A percentile compares a stretch with the other conserved stretches of the same genome.
Evolutionary conservation across 92 coral and sea anemone species (phyloP).

Genomic region (Palythoa caribaeorum): DNA sequence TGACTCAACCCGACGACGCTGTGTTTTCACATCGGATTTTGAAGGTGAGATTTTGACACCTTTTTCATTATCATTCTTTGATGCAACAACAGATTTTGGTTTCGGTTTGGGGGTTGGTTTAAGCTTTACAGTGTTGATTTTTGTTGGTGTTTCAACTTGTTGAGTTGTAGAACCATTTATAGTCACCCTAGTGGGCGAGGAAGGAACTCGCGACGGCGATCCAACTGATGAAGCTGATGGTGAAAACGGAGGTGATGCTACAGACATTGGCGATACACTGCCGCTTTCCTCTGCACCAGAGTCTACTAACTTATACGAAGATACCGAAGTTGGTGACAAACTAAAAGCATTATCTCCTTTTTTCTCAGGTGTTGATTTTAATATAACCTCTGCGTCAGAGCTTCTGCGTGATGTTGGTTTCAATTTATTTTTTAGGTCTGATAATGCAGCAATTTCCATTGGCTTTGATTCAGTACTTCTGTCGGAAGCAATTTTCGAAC

Average conservation of each 20-base stretch:
- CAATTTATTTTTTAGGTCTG: neutral
- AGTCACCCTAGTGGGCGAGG: slow-evolving; percentile 37
- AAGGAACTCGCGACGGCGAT: neutral
- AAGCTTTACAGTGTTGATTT: neutral
- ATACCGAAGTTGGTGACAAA: slow-evolving; percentile 12
- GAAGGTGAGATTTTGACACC: neutral
- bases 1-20: slow-evolving; percentile 21
- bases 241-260: neutral
- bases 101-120: slow-evolving; percentile 36
- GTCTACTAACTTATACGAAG: slow-evolving; percentile 20
- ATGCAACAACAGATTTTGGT: slow-evolving; percentile 1
- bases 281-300: slow-evolving; percentile 8
- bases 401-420: neutral
- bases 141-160: slow-evolving; percentile 20
- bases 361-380: slow-evolving; percentile 30
- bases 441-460: neutral
- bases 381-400: slow-evolving; percentile 14
- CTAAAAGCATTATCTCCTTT: neutral
- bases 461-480: slow-evolving; percentile 14
- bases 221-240: neutral
- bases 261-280: neutral
- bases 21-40: neutral
- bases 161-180: slow-evolving; percentile 39
- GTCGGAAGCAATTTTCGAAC: neutral
- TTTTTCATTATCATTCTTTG: slow-evolving; percentile 8